Percentiles rank a stretch among this genome's conserved stretches.
Evolutionary conservation across 2,797 vertebrate species (phyloP).

Genomic region (Pangasius krempfi): DNA sequence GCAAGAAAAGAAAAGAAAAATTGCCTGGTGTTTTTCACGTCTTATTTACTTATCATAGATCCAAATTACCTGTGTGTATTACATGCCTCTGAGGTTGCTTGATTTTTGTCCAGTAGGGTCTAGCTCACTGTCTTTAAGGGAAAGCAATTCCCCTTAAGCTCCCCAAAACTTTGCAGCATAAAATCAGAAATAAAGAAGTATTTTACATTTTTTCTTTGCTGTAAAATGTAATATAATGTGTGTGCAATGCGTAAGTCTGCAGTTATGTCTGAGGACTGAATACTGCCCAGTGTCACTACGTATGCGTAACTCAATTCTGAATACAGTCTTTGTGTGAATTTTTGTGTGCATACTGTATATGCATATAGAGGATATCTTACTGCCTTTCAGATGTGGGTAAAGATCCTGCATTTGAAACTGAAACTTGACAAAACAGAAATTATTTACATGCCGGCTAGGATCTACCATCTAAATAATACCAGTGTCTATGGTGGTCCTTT

Average conservation of each 20-base stretch:
- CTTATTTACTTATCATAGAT: neutral
- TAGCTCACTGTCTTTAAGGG: no score
- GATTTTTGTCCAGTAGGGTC: no score
- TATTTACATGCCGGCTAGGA: neutral
- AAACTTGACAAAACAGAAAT: neutral
- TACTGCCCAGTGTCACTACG: neutral
- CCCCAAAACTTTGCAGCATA: no score
- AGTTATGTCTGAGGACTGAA: no score
- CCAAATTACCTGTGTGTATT: neutral
- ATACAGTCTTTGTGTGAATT: neutral
- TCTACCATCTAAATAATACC: neutral
- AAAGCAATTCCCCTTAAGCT: no score
- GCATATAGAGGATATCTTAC: neutral
- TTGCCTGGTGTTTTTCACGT: no score
- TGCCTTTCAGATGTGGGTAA: neutral
- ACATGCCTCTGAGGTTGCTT: neutral
- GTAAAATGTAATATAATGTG: no score
- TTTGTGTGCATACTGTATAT: neutral
- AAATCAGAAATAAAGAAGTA: no score
- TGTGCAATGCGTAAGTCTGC: no score
- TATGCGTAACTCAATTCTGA: neutral
- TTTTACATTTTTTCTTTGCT: no score
- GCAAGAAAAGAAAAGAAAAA: neutral
- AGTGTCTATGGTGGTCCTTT: no score
- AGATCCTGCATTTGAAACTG: neutral